Evolutionary conservation across 2,113 vertebrate species (phyloP).

Genomic region (Pangasianodon gigas): DNA sequence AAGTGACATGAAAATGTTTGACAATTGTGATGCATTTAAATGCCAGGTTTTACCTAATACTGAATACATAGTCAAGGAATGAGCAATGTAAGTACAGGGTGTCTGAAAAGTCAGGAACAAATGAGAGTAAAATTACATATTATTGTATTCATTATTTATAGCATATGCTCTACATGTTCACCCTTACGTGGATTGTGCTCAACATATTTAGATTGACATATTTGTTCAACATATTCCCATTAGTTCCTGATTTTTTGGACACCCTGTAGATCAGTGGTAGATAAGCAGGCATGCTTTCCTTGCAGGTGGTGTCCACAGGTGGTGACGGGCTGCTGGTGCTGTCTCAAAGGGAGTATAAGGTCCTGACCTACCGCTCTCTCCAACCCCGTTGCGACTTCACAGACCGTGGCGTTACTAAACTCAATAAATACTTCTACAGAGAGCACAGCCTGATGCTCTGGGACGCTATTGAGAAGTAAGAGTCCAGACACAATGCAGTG

Average conservation of each 20-base stretch:
- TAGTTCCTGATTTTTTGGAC: background rate
- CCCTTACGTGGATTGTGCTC: background rate
- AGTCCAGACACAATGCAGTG: background rate
- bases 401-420: background rate
- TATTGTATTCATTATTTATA: too few relatives aligned
- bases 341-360: background rate
- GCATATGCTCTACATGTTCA: background rate
- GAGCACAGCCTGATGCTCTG: constrained; percentile 59
- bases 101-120: constrained; percentile 51
- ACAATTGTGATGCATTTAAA: background rate
- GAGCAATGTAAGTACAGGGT: constrained; percentile 20
- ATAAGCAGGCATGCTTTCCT: background rate
- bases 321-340: constrained; percentile 3
- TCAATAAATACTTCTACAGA: constrained; percentile 11
- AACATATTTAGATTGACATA: background rate
- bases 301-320: constrained; percentile 14
- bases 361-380: constrained; percentile 18
- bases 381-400: background rate
- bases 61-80: background rate
- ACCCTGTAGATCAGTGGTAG: background rate
- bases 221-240: background rate
- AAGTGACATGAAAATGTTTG: background rate
- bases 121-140: background rate
- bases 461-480: constrained; percentile 68
- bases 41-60: background rate